phyloP scores from a whole-genome alignment of 64 coral and sea anemone genomes.

The Porites lutea region DNA sequence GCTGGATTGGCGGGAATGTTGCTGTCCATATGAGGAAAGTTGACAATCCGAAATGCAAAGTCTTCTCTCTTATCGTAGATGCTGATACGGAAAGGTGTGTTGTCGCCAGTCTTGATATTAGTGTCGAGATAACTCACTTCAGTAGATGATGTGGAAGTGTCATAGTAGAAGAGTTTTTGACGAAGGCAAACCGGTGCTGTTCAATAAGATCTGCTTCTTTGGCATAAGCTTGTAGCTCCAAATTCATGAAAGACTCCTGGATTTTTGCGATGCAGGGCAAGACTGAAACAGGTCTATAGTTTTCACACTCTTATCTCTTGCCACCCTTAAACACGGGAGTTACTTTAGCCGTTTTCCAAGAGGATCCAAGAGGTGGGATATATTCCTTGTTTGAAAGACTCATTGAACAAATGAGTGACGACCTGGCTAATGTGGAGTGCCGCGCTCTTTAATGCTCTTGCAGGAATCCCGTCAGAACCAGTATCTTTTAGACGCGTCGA shows the following conservation, averaged over 20 bases:
- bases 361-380: slow-evolving; percentile 4
- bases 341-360: slow-evolving; percentile 55
- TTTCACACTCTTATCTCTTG: neutral
- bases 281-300: slow-evolving; percentile 55
- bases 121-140: too few species aligned
- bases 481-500: slow-evolving; percentile 37
- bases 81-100: too few species aligned
- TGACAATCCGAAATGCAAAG: too few species aligned
- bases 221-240: slow-evolving; percentile 23
- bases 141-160: too few species aligned
- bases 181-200: too few species aligned
- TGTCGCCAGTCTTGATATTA: too few species aligned
- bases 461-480: slow-evolving; percentile 56
- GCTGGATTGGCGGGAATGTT: too few species aligned
- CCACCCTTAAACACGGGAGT: slow-evolving; percentile 37
- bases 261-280: slow-evolving; percentile 43
- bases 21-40: too few species aligned
- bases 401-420: too few species aligned
- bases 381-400: slow-evolving; percentile 20
- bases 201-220: too few species aligned
- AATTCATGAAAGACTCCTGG: slow-evolving; percentile 18
- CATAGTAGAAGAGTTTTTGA: too few species aligned
- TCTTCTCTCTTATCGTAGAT: too few species aligned
- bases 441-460: slow-evolving; percentile 42
- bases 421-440: slow-evolving; percentile 36